Percentiles rank a stretch among this genome's conserved stretches.
Conservation (phyloP, 2,797 vertebrate genomes). For the Apogon talboti region DNA sequence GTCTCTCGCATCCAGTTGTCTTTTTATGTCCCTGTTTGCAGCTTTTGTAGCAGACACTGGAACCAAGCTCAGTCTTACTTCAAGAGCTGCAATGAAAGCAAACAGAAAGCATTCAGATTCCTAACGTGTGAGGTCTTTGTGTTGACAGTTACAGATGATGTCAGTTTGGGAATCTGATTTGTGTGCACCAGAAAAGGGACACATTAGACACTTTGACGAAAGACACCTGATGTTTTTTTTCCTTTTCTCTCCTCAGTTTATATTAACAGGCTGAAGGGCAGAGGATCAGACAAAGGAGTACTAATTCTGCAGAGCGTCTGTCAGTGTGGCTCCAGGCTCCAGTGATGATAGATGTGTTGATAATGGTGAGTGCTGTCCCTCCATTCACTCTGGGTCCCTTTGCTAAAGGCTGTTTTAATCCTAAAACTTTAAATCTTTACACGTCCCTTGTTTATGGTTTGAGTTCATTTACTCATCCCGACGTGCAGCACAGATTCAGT, state of each 20-base stretch:
- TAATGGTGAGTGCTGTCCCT: slow-evolving; percentile 1
- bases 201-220: slow-evolving; percentile 4
- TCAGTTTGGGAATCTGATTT: slow-evolving; percentile 15
- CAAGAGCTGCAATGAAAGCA: slow-evolving; percentile 1
- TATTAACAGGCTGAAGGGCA: slow-evolving; percentile 14
- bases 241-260: not conserved
- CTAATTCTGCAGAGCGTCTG: not conserved
- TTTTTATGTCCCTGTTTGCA: slow-evolving; percentile 5
- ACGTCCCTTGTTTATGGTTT: not conserved
- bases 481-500: not conserved
- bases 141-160: slow-evolving; percentile 5
- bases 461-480: not conserved
- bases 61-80: slow-evolving; percentile 4
- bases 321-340: slow-evolving; percentile 18
- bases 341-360: slow-evolving; percentile 32
- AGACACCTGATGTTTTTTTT: slow-evolving; percentile 15
- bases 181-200: slow-evolving; percentile 1
- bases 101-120: not conserved
- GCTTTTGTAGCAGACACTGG: not conserved
- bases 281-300: slow-evolving; percentile 14
- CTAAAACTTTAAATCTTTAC: not conserved
- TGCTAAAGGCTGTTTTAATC: slow-evolving; percentile 17
- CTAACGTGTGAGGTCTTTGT: slow-evolving; percentile 22
- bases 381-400: slow-evolving; percentile 16
- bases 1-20: slow-evolving; percentile 13